These are phyloP conservation scores for Myanophis thanlyinensis DNA, from an alignment of 2,113 vertebrate genomes.

Conservation along the genomic window DNA sequence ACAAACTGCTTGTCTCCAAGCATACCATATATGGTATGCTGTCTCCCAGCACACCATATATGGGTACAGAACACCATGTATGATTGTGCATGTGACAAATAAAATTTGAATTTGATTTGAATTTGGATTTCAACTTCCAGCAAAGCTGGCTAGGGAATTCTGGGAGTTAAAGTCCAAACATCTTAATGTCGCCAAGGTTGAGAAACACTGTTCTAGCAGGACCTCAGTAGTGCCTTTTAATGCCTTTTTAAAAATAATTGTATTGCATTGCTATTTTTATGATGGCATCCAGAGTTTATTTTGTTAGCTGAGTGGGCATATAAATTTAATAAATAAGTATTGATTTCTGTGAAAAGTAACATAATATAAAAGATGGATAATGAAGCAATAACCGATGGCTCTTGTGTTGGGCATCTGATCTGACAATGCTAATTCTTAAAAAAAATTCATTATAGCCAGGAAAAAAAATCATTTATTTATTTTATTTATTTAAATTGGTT, in stretches of 20 bases:
- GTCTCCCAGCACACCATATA: no score
- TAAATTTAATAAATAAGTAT: background rate
- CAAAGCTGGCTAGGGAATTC: no score
- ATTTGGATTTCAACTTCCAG: no score
- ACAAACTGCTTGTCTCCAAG: no score
- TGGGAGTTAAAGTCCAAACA: no score
- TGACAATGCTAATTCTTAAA: background rate
- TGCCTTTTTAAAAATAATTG: background rate
- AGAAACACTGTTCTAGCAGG: no score
- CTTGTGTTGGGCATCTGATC: background rate
- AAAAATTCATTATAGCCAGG: background rate
- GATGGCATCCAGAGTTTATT: background rate
- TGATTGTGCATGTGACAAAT: no score
- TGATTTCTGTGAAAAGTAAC: background rate
- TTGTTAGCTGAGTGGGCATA: background rate
- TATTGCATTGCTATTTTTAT: background rate
- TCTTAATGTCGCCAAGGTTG: no score
- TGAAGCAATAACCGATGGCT: background rate
- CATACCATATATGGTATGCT: no score
- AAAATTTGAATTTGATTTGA: no score
- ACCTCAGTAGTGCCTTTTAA: background rate
- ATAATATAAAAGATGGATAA: background rate
- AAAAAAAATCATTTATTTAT: background rate
- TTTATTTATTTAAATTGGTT: background rate
- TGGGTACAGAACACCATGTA: no score